These are phyloP conservation scores for Elachura formosa DNA, from an alignment of 2,113 vertebrate species.

Conservation along the genomic window DNA sequence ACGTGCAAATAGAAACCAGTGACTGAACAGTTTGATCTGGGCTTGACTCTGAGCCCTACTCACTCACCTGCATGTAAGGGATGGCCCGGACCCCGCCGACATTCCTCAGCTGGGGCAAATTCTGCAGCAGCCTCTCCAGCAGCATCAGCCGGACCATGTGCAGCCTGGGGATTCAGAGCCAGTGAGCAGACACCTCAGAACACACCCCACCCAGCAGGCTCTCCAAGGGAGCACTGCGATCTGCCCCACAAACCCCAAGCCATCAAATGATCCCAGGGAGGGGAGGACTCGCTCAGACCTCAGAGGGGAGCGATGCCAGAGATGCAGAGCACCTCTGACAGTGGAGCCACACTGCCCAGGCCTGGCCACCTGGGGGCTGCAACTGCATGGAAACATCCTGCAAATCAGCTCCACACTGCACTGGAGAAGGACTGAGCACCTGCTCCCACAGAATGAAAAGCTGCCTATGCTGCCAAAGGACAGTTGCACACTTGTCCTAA, in stretches of 20 bases:
- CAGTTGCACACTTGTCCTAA: neutral
- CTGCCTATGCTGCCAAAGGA: neutral
- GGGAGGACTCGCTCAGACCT: neutral
- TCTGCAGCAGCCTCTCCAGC: slow-evolving; percentile 91
- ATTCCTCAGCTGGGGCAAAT: slow-evolving; percentile 87
- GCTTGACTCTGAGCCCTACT: neutral
- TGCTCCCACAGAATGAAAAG: neutral
- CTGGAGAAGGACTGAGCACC: neutral
- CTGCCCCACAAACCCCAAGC: neutral
- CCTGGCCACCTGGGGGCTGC: neutral
- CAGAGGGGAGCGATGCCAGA: neutral
- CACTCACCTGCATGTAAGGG: slow-evolving; percentile 91
- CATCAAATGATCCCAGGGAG: neutral
- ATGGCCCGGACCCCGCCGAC: slow-evolving; percentile 96
- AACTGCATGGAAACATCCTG: neutral
- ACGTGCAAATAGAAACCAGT: rapidly evolving
- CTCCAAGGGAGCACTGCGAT: neutral
- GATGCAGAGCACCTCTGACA: neutral
- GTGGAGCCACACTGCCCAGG: neutral
- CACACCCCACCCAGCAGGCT: neutral
- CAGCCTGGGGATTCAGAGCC: slow-evolving; percentile 71
- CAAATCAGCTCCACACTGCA: neutral
- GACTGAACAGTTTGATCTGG: neutral
- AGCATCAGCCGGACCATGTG: slow-evolving; percentile 98
- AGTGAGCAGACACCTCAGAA: neutral